Evolutionary conservation across 2,888 invertebrate species (phyloP).

Genomic region (Agrilus biguttatus): DNA sequence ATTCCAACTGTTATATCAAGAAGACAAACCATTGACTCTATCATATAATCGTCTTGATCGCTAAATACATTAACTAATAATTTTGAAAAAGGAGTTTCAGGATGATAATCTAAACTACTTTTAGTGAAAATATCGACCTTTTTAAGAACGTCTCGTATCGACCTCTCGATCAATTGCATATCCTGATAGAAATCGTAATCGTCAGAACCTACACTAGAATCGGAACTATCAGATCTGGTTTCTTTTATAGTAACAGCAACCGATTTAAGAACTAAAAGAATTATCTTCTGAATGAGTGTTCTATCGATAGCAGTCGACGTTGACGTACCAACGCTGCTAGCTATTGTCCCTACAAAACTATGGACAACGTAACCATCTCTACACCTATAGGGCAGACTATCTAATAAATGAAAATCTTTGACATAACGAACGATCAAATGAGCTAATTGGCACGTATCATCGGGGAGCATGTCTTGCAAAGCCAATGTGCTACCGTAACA

Average conservation of each 20-base stretch:
- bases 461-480: conserved; percentile 72
- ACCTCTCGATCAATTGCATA: conserved; percentile 76
- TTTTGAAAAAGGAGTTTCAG: conserved; percentile 75
- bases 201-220: conserved; percentile 71
- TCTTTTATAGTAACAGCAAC: conserved; percentile 84
- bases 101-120: conserved; percentile 68
- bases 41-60: conserved; percentile 81
- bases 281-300: conserved; percentile 73
- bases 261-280: conserved; percentile 73
- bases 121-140: conserved; percentile 74
- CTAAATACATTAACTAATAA: conserved; percentile 78
- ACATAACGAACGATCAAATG: conserved; percentile 76
- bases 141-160: conserved; percentile 68
- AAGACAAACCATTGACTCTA: conserved; percentile 86
- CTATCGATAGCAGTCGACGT: conserved; percentile 41
- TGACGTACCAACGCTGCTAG: conserved; percentile 21
- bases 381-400: conserved; percentile 30
- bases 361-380: conserved; percentile 28
- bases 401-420: conserved; percentile 66
- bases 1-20: conserved; percentile 77
- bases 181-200: conserved; percentile 79
- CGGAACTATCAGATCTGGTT: conserved; percentile 69
- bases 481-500: conserved; percentile 86
- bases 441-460: conserved; percentile 76
- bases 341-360: conserved; percentile 29